Percentiles rank a stretch among this genome's conserved stretches.
Evolutionary conservation across 2,113 vertebrate genomes (phyloP).

Genomic region (Leptobrachium ailaonicum): DNA sequence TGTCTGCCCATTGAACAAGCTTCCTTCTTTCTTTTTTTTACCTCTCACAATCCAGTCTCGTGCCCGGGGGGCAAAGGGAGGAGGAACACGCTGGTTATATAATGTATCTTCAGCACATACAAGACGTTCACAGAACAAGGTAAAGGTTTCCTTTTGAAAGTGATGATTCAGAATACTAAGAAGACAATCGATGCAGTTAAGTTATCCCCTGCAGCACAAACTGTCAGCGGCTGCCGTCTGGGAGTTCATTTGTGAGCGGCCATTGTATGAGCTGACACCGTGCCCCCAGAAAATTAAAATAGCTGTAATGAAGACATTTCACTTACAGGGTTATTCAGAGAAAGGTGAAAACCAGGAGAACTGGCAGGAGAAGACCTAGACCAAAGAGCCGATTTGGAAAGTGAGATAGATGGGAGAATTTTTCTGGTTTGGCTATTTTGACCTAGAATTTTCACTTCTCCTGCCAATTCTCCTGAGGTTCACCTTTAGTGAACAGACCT

Average conservation of each 20-base stretch:
- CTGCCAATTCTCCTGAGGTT: not conserved
- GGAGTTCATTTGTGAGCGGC: not conserved
- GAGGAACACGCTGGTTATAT: not conserved
- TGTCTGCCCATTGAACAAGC: not conserved
- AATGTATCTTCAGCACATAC: slow-evolving; percentile 7
- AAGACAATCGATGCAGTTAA: not conserved
- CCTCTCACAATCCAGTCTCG: not conserved
- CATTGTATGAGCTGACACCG: not conserved
- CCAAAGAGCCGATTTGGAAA: too few species aligned
- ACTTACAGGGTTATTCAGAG: not conserved
- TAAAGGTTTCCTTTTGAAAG: slow-evolving; percentile 13
- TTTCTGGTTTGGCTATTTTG: too few species aligned
- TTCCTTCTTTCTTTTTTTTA: not conserved
- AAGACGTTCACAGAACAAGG: slow-evolving; percentile 10
- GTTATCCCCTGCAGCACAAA: slow-evolving; percentile 2
- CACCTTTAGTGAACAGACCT: too few species aligned
- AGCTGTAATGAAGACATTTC: not conserved
- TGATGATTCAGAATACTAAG: slow-evolving; percentile 2
- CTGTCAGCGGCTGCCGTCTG: not conserved
- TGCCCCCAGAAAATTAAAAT: not conserved
- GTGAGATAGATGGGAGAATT: too few species aligned
- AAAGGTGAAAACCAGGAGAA: too few species aligned
- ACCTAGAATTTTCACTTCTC: too few species aligned
- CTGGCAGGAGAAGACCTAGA: too few species aligned
- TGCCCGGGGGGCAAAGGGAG: not conserved